Evolutionary conservation across 2,797 vertebrate genomes (phyloP).

Genomic region (Danio kyathit): DNA sequence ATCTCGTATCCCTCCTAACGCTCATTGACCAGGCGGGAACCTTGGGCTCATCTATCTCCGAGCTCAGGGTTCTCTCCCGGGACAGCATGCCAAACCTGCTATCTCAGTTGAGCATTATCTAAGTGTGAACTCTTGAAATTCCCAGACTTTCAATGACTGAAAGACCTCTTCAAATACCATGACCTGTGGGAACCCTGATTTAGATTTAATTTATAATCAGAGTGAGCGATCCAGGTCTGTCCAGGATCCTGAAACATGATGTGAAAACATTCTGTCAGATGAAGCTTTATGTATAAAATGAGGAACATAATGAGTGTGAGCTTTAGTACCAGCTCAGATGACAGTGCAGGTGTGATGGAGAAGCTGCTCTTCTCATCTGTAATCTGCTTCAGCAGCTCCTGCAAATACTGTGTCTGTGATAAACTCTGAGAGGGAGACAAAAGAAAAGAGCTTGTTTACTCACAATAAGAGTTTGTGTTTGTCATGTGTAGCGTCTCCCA

Average conservation of each 20-base stretch:
- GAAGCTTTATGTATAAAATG: background rate
- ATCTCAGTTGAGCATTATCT: no score
- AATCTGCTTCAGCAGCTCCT: constrained; percentile 85
- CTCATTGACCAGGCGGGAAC: no score
- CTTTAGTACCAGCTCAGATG: constrained; percentile 71
- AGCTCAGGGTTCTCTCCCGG: no score
- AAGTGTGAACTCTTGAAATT: no score
- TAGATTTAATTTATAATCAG: no score
- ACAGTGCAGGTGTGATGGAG: constrained; percentile 76
- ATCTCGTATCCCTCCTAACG: no score
- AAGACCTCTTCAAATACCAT: no score
- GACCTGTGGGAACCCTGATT: no score
- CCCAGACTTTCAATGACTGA: no score
- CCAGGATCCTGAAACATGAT: constrained; percentile 82
- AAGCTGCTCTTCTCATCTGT: constrained; percentile 81
- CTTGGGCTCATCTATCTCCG: no score
- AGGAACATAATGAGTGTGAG: background rate
- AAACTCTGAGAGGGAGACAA: constrained; percentile 82
- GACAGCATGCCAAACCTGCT: no score
- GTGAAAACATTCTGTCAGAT: background rate
- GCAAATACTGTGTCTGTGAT: constrained; percentile 91
- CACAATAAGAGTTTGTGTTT: background rate
- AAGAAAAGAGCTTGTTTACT: background rate
- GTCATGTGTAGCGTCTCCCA: no score
- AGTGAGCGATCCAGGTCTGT: constrained; percentile 89